These are phyloP conservation scores for Pitangus sulphuratus DNA, from an alignment of 2,797 vertebrate species.

Conservation along the genomic window DNA sequence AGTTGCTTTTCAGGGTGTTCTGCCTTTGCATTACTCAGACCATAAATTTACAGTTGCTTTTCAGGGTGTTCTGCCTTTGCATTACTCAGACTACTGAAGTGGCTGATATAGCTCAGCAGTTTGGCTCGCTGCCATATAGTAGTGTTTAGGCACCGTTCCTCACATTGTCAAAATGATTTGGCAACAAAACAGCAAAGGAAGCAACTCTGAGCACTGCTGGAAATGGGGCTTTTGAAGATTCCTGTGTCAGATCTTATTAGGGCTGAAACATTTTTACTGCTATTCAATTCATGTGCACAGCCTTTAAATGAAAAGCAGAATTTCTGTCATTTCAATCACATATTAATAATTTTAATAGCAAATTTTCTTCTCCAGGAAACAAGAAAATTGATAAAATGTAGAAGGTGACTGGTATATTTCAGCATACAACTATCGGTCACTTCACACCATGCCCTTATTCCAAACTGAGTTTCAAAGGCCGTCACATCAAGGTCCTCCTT, in stretches of 20 bases:
- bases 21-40: neutral
- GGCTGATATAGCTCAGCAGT: neutral
- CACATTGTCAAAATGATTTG: neutral
- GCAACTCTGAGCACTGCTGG: neutral
- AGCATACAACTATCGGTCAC: neutral
- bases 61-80: neutral
- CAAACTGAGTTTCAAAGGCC: neutral
- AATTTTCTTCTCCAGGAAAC: neutral
- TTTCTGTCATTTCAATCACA: neutral
- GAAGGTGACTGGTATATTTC: neutral
- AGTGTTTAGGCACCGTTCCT: neutral
- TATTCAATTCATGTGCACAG: neutral
- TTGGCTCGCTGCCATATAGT: neutral
- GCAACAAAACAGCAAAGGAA: slow-evolving; percentile 10
- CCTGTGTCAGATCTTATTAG: neutral
- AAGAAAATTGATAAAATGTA: neutral
- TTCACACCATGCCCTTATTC: neutral
- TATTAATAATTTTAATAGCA: neutral
- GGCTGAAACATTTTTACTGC: neutral
- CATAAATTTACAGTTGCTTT: slow-evolving; percentile 3
- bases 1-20: neutral
- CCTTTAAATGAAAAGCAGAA: neutral
- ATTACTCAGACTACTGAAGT: slow-evolving; percentile 9
- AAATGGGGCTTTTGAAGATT: neutral
- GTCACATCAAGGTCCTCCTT: neutral